Conservation (phyloP, 2,888 invertebrate genomes). For the Poecilobothrus nobilitatus region DNA sequence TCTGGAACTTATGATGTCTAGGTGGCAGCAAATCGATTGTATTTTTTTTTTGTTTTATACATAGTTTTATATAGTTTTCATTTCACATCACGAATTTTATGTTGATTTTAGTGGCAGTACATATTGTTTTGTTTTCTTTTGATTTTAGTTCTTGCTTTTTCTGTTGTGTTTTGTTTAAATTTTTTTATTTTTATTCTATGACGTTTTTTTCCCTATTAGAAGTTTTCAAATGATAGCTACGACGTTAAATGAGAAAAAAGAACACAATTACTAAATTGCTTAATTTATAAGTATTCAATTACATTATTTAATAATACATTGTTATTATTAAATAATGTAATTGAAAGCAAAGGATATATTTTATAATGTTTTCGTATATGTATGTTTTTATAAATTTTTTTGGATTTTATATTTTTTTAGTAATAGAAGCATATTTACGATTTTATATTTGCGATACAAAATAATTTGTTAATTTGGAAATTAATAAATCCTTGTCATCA, state of each 20-base stretch:
- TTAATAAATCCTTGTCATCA: too few relatives aligned
- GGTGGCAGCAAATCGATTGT: not conserved
- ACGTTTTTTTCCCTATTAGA: too few relatives aligned
- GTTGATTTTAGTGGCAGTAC: not conserved
- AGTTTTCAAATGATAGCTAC: not conserved
- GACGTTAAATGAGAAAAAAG: not conserved
- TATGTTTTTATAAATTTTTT: too few relatives aligned
- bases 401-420: too few relatives aligned
- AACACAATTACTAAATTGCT: not conserved
- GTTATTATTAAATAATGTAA: too few relatives aligned
- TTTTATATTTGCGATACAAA: too few relatives aligned
- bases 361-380: too few relatives aligned
- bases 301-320: not conserved
- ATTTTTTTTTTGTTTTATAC: not conserved
- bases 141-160: not conserved
- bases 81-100: conserved; percentile 4
- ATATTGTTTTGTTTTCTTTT: not conserved
- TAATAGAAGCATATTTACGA: too few relatives aligned
- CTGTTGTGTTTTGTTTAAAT: not conserved
- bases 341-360: too few relatives aligned
- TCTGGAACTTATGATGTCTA: not conserved
- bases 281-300: not conserved
- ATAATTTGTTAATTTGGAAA: too few relatives aligned
- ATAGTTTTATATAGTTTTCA: not conserved
- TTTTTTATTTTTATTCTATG: not conserved